Evolutionary conservation across 2,888 invertebrate species (phyloP).

Genomic region (Amiota minor): DNA sequence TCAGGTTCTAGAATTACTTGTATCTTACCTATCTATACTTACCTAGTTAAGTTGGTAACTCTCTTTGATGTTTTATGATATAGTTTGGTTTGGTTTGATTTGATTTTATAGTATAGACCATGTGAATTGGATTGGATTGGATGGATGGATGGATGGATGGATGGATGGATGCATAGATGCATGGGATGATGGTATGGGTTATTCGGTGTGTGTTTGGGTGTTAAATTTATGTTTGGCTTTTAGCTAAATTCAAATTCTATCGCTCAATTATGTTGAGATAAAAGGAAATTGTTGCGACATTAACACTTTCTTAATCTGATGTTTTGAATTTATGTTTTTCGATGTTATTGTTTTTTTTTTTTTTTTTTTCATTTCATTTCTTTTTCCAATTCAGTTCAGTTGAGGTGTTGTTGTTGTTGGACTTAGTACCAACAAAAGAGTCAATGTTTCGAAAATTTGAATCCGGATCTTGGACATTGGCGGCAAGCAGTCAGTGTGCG

Average conservation of each 20-base stretch:
- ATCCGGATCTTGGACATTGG: slow-evolving; percentile 41
- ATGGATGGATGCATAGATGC: not conserved
- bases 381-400: not conserved
- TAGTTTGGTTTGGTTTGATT: too few species aligned
- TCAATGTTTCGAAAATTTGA: slow-evolving; percentile 20
- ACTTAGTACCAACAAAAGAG: not conserved
- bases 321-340: slow-evolving; percentile 65
- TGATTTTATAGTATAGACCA: too few species aligned
- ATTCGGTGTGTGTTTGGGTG: slow-evolving; percentile 55
- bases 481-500: too few species aligned
- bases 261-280: slow-evolving; percentile 72
- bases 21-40: too few species aligned
- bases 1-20: too few species aligned
- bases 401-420: not conserved
- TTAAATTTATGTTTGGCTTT: slow-evolving; percentile 70
- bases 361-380: not conserved
- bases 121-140: too few species aligned
- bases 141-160: not conserved
- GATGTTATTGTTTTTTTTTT: not conserved
- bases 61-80: too few species aligned
- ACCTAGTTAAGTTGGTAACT: too few species aligned
- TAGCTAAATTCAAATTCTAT: slow-evolving; percentile 71
- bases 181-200: slow-evolving; percentile 4
- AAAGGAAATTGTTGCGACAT: slow-evolving; percentile 67
- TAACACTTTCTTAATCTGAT: slow-evolving; percentile 67